A percentile compares a stretch with the other conserved stretches of the same genome.
Evolutionary conservation across 2,888 invertebrate genomes (phyloP).

Genomic region (Bellardia bayeri): DNA sequence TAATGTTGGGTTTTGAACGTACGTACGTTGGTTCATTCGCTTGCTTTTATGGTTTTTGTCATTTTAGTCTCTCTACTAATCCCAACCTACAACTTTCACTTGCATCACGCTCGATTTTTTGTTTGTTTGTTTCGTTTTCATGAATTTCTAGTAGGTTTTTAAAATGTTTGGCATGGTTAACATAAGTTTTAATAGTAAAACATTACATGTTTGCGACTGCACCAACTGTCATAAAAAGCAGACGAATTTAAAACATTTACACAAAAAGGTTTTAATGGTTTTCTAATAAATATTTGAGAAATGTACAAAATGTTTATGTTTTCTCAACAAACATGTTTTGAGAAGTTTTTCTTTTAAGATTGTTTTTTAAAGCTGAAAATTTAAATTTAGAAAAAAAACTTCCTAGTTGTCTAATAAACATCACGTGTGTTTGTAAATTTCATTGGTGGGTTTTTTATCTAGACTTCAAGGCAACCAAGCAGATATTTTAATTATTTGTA

Average conservation of each 20-base stretch:
- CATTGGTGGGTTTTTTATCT: conserved; percentile 38
- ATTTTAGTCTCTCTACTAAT: conserved; percentile 8
- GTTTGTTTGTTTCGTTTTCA: neutral
- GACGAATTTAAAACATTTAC: neutral
- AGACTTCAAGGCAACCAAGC: conserved; percentile 70
- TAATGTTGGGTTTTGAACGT: neutral
- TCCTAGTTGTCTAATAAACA: conserved; percentile 38
- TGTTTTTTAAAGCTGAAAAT: conserved; percentile 13
- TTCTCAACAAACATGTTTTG: neutral
- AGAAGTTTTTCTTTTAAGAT: neutral
- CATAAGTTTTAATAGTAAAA: neutral
- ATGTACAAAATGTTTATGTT: too few relatives aligned
- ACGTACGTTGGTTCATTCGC: neutral
- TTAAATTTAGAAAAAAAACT: conserved; percentile 14
- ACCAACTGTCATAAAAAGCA: conserved; percentile 37
- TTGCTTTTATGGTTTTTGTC: conserved; percentile 26
- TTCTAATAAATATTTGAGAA: neutral
- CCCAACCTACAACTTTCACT: conserved; percentile 70
- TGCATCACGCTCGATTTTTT: conserved; percentile 7
- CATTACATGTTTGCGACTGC: neutral
- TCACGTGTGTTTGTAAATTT: conserved; percentile 51
- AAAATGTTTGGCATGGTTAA: conserved; percentile 7
- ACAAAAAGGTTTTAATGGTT: neutral
- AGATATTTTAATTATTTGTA: conserved; percentile 71
- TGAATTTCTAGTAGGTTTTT: conserved; percentile 12